A percentile compares a stretch with the other conserved stretches of the same genome.
Evolutionary conservation across 2,888 invertebrate species (phyloP).

Genomic region (Macrophya annulata): DNA sequence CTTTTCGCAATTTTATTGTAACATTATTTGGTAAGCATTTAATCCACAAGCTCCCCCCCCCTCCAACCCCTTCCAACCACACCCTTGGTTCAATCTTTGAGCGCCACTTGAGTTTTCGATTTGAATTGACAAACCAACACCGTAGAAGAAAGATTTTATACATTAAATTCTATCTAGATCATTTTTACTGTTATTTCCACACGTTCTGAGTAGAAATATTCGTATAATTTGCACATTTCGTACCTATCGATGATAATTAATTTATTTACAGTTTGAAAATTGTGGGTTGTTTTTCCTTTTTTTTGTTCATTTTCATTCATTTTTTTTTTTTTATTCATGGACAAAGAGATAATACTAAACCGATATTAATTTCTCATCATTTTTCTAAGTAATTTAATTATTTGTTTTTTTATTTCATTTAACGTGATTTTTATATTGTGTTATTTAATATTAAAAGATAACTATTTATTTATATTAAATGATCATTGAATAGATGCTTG

Average conservation of each 20-base stretch:
- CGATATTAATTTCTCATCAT: not conserved
- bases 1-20: not conserved
- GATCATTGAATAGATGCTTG: slow-evolving; percentile 8
- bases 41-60: not conserved
- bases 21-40: slow-evolving; percentile 17
- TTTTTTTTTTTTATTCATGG: not conserved
- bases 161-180: not conserved
- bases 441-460: not conserved
- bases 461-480: not conserved
- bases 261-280: not conserved
- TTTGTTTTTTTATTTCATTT: not conserved
- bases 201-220: not conserved
- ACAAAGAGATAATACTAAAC: not conserved
- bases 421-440: not conserved
- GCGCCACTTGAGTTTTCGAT: slow-evolving; percentile 22
- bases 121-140: slow-evolving; percentile 4
- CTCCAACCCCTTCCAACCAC: too few species aligned
- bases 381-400: not conserved
- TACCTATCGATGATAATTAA: not conserved
- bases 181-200: not conserved
- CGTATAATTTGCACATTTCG: slow-evolving; percentile 2
- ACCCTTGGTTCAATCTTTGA: slow-evolving; percentile 15
- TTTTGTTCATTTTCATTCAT: not conserved
- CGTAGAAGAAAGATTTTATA: slow-evolving; percentile 5
- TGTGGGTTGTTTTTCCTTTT: not conserved